Evolutionary conservation across 1,140 invertebrate species (phyloP).

Genomic region (Dreissena rostriformis): DNA sequence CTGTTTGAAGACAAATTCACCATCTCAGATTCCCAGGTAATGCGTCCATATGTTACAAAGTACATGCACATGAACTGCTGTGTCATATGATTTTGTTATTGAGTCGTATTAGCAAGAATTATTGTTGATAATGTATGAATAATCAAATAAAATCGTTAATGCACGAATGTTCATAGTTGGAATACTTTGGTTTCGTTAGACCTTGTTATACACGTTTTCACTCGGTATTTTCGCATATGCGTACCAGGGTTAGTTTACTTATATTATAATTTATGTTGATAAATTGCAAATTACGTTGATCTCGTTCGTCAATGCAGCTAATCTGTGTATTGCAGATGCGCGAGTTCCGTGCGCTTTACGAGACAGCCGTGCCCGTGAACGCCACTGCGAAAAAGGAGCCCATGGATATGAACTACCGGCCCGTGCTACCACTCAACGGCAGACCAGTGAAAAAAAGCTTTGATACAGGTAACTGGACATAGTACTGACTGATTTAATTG

Average conservation of each 20-base stretch:
- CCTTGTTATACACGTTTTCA: background rate
- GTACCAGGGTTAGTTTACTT: background rate
- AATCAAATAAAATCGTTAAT: background rate
- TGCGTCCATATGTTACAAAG: conserved; percentile 28
- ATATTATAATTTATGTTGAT: background rate
- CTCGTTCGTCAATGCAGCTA: background rate
- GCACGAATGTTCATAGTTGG: background rate
- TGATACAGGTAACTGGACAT: background rate
- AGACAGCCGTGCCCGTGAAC: background rate
- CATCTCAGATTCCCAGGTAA: conserved; percentile 86
- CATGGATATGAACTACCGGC: conserved; percentile 55
- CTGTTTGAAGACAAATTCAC: conserved; percentile 84
- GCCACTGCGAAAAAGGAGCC: background rate
- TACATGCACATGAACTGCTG: background rate
- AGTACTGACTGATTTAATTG: background rate
- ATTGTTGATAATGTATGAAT: too few relatives aligned
- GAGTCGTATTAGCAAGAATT: too few relatives aligned
- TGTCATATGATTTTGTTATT: too few relatives aligned
- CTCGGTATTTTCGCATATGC: background rate
- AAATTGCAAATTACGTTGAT: background rate
- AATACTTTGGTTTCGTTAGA: background rate
- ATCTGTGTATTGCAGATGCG: conserved; percentile 52
- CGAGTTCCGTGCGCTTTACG: conserved; percentile 46
- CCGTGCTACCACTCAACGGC: conserved; percentile 24
- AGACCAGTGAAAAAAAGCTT: conserved; percentile 46